Base-by-base conservation (phyloP, 2,888 invertebrate species). In the Physocephala rufipes region DNA sequence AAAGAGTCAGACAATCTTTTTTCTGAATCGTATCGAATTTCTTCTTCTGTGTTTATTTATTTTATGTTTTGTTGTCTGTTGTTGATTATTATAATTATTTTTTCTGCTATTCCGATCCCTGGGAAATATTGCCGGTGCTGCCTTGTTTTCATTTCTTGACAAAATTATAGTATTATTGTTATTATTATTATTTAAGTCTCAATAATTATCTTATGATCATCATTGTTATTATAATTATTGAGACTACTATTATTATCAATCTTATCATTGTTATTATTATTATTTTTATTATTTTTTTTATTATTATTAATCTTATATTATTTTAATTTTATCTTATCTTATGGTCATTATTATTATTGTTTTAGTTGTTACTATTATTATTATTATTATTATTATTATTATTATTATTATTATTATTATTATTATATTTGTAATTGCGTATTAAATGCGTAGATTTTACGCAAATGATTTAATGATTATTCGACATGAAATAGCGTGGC, bases 361-460 rank as follows among this genome's bases (percentile, higher is more conserved):
- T 9, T 1, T 66, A 55, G 5, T 55, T 53, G 43, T 66, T n/a
- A n/a, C n/a, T 30, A 15, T 30, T 61, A 30, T 61, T 36, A 16
- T n/a, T 61, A 61, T n/a, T n/a, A n/a, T 30, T 61, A 30, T n/a
- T 61, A n/a, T 36, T n/a, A n/a, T 26, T n/a, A 9, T 43, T n/a
- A 43, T 62, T 43, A 1, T 28, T 47, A 19, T 43, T 43, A 13
- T 36, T 28, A 15, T 66, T 66, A 21, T 53, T 30, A 15, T 30
- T 66, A 12, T 36, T 9, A 2, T 66, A 55, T n/a, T 55, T 53
- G 43, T 66, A 63, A 24, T 55, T 21, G 24, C 55, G 47, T 47
- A 59, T 70, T 65, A 70, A 36, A 65, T 70, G 64, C 49, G 70
- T 64, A 70, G 58, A 70, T 65, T n/a, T 26, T 66, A 13, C 51